Conservation (phyloP, 2,888 invertebrate genomes). For the Netelia melanura region DNA sequence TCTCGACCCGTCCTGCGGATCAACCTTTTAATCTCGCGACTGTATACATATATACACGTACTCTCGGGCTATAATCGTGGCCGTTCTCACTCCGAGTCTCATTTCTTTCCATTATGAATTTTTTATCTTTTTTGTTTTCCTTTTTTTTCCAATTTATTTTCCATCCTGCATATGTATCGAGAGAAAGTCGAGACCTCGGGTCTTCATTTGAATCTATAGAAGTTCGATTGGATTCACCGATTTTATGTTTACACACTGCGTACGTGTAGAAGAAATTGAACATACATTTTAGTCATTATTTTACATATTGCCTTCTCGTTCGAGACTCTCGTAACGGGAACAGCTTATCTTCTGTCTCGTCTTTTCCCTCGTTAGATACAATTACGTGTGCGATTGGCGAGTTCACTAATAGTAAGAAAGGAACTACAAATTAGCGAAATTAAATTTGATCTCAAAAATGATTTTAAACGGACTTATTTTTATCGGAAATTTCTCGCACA, state of each 20-base stretch:
- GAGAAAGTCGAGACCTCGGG: constrained; percentile 52
- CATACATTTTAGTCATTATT: constrained; percentile 46
- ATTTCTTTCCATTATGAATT: constrained; percentile 19
- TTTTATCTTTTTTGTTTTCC: constrained; percentile 16
- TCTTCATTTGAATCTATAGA: constrained; percentile 51
- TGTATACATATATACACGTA: constrained; percentile 2
- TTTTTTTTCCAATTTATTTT: constrained; percentile 11
- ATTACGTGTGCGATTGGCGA: background rate
- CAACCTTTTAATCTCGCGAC: constrained; percentile 62
- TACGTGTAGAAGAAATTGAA: background rate
- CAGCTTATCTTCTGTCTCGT: constrained; percentile 24
- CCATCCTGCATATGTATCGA: constrained; percentile 16
- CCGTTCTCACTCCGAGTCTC: constrained; percentile 11
- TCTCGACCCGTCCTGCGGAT: constrained; percentile 54
- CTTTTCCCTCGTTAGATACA: constrained; percentile 41
- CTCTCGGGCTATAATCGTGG: constrained; percentile 24
- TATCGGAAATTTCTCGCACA: no score
- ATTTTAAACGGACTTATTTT: no score
- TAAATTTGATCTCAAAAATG: no score
- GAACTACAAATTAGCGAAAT: no score
- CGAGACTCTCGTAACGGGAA: constrained; percentile 33
- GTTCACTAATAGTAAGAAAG: no score
- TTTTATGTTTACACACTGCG: constrained; percentile 20
- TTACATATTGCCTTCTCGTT: constrained; percentile 35
- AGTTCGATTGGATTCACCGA: constrained; percentile 51